A percentile compares a stretch with the other conserved stretches of the same genome.
Conservation (phyloP, 2,113 vertebrate genomes). For the Chiloscyllium plagiosum region DNA sequence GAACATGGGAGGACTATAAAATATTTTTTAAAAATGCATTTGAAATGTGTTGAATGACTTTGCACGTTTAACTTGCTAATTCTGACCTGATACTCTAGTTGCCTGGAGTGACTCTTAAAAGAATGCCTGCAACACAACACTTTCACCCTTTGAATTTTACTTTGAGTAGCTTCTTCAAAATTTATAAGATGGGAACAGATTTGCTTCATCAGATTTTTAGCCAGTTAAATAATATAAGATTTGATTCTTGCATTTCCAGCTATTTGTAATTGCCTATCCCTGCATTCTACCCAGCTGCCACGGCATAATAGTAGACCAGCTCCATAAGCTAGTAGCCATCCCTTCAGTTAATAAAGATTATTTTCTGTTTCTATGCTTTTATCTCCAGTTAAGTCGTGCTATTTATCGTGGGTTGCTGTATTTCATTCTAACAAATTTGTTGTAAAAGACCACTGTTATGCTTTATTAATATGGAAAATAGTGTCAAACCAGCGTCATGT, state of each 20-base stretch:
- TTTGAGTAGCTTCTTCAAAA: background rate
- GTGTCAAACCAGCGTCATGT: background rate
- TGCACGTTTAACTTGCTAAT: background rate
- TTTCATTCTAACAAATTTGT: background rate
- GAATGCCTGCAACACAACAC: too few species aligned
- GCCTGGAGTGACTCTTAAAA: background rate
- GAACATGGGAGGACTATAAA: background rate
- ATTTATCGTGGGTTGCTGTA: background rate
- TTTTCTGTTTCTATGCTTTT: background rate
- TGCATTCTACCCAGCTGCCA: background rate
- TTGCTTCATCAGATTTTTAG: background rate
- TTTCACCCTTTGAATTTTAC: too few species aligned
- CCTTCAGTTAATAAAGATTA: background rate
- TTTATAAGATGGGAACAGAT: background rate
- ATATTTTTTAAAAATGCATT: background rate
- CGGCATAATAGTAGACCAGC: background rate
- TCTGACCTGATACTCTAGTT: background rate
- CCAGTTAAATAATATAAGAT: background rate
- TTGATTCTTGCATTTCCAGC: background rate
- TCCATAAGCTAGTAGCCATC: background rate
- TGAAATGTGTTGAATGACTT: background rate
- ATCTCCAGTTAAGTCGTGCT: background rate
- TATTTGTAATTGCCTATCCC: background rate
- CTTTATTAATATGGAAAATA: background rate
- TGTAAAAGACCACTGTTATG: background rate